phyloP scores from a whole-genome alignment of 37 sponge, comb jelly and placozoan species.

The Spongilla lacustris region DNA sequence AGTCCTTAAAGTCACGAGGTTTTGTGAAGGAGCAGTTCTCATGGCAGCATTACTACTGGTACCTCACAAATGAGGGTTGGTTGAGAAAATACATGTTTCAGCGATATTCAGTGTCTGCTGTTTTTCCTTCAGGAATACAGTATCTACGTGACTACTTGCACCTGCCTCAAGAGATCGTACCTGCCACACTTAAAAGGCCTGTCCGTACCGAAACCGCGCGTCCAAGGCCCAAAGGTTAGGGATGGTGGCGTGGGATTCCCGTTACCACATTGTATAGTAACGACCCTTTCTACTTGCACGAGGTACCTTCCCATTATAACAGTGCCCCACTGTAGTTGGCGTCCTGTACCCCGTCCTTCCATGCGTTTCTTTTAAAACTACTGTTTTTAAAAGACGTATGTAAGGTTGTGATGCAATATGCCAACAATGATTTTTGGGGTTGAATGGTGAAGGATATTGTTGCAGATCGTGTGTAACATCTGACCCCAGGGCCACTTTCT shows the following conservation, averaged over 20 bases:
- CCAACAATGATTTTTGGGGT: constrained; percentile 43
- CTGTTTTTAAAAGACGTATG: background rate
- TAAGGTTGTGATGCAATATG: background rate
- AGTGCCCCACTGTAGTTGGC: constrained; percentile 18
- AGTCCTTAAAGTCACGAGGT: constrained; percentile 91
- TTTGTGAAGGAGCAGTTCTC: constrained; percentile 95
- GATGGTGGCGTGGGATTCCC: no score
- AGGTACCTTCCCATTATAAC: constrained; percentile 10
- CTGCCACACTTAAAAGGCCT: constrained; percentile 92
- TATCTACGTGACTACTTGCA: constrained; percentile 95
- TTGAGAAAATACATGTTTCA: background rate
- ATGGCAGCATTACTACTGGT: constrained; percentile 97
- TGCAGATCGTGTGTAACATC: constrained; percentile 49
- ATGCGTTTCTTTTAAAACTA: no score
- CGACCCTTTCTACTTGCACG: no score
- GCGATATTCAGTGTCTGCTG: background rate
- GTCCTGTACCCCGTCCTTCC: no score
- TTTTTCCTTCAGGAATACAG: constrained; percentile 71
- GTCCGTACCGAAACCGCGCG: constrained; percentile 70
- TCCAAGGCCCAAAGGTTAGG: constrained; percentile 72
- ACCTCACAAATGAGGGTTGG: constrained; percentile 93
- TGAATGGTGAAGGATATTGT: constrained; percentile 61
- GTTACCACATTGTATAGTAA: no score
- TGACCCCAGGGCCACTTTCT: constrained; percentile 54
- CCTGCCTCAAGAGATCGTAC: constrained; percentile 95